Percentiles rank a stretch among this genome's conserved stretches.
Evolutionary conservation across 2,113 vertebrate species (phyloP).

Genomic region (Gymnarchus niloticus): DNA sequence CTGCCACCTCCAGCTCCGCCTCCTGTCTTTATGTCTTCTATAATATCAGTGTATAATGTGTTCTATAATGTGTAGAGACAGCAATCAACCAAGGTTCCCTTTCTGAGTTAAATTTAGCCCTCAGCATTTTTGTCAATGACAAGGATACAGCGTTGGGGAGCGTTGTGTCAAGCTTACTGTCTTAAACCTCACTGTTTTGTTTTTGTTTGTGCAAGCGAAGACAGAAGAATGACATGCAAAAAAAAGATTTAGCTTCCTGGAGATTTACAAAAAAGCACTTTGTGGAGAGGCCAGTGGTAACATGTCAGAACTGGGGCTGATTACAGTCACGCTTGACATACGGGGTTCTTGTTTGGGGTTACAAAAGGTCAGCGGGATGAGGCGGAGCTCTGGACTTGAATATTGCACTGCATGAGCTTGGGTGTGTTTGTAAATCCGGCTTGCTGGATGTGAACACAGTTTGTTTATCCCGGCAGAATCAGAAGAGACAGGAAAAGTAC

Average conservation of each 20-base stretch:
- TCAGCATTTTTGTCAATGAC: not conserved
- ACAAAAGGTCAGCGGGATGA: constrained; percentile 28
- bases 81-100: not conserved
- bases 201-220: constrained; percentile 10
- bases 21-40: not conserved
- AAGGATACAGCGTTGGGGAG: not conserved
- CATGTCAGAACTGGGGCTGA: constrained; percentile 27
- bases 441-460: constrained; percentile 24
- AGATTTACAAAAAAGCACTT: constrained; percentile 34
- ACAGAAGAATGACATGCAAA: not conserved
- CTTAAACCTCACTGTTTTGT: constrained; percentile 3
- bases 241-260: constrained; percentile 21
- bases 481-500: not conserved
- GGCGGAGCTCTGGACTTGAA: not conserved
- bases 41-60: not conserved
- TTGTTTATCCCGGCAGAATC: constrained; percentile 32
- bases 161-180: not conserved
- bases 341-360: constrained; percentile 39
- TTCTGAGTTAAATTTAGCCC: not conserved
- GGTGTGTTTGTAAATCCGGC: constrained; percentile 35
- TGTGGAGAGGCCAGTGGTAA: constrained; percentile 39
- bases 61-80: not conserved
- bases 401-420: not conserved
- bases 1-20: no score
- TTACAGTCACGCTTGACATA: constrained; percentile 38